These are phyloP conservation scores for Ispidina picta DNA, from an alignment of 2,797 vertebrate species.

Conservation along the genomic window DNA sequence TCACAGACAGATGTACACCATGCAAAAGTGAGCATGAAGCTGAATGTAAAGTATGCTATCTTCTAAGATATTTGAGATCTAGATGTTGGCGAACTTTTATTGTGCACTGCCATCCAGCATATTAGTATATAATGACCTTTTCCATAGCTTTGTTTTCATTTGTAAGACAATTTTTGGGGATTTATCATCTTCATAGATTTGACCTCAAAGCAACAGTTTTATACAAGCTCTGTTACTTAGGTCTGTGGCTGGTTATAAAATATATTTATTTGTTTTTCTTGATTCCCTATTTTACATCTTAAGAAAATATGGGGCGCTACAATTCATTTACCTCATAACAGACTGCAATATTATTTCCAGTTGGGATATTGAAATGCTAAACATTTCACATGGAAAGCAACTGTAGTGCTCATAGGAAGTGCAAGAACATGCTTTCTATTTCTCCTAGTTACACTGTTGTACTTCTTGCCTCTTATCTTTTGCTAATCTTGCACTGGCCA, in stretches of 20 bases:
- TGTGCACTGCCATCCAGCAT: not conserved
- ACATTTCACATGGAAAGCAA: not conserved
- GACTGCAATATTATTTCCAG: not conserved
- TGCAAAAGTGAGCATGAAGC: not conserved
- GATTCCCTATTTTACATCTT: not conserved
- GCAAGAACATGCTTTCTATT: not conserved
- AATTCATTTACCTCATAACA: not conserved
- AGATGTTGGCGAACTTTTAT: not conserved
- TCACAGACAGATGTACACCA: not conserved
- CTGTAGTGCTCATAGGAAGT: not conserved
- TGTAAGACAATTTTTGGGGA: not conserved
- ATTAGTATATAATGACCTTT: not conserved
- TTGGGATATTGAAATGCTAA: not conserved
- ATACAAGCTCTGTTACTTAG: not conserved
- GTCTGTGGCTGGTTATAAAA: not conserved
- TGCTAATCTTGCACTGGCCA: not conserved
- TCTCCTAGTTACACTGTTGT: not conserved
- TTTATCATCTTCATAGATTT: not conserved
- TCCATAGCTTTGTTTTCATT: not conserved
- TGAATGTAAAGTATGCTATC: not conserved
- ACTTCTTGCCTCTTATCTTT: not conserved
- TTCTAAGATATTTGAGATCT: not conserved
- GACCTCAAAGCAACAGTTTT: not conserved
- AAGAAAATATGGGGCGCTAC: not conserved
- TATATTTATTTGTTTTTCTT: not conserved